phyloP scores from a whole-genome alignment of 2,888 invertebrate genomes.

The Trachelus stipa region DNA sequence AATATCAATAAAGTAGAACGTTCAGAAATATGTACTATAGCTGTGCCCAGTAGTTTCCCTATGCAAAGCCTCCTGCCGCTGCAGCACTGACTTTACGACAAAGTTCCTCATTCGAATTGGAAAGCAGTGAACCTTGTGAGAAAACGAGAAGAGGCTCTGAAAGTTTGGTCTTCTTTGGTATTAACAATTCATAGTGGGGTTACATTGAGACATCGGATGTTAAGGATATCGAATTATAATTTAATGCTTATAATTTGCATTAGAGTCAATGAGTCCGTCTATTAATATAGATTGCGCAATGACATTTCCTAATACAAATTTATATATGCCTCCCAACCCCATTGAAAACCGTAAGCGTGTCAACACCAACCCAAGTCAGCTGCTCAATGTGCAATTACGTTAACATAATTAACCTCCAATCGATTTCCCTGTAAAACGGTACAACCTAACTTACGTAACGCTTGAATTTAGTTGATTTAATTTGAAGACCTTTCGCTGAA shows the following conservation, averaged over 20 bases:
- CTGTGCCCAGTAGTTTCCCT: neutral
- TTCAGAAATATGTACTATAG: neutral
- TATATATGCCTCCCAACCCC: neutral
- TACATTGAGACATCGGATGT: neutral
- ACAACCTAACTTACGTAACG: neutral
- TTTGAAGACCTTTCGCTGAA: neutral
- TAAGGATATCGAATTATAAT: neutral
- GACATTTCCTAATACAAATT: neutral
- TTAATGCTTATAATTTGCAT: neutral
- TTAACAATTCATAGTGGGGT: neutral
- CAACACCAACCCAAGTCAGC: neutral
- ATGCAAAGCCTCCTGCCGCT: neutral
- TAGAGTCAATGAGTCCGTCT: neutral
- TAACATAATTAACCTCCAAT: neutral
- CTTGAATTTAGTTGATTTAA: constrained; percentile 42
- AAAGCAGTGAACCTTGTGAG: neutral
- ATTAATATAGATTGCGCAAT: neutral
- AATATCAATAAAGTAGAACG: neutral
- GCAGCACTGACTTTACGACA: neutral
- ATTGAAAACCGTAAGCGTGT: neutral
- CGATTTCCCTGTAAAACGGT: neutral
- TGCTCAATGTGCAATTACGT: neutral
- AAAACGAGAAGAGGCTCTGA: neutral
- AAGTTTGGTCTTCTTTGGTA: neutral
- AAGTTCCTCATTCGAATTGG: constrained; percentile 1